Base-by-base conservation (phyloP, 2,888 invertebrate species). In the Tetragonisca angustula region DNA sequence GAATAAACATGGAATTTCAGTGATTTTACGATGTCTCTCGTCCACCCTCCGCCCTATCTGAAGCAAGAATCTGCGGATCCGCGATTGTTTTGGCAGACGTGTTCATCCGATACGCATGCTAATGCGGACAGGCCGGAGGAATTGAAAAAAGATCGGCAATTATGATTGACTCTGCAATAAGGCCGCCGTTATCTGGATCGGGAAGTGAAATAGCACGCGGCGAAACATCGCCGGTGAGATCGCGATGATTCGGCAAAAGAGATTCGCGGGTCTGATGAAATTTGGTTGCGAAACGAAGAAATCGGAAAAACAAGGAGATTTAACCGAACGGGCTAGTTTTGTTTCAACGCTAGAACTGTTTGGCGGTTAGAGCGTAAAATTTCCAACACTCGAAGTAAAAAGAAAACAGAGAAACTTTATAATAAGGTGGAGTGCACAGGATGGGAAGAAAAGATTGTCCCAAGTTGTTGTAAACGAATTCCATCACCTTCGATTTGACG, bases 1-100 rank as follows among this genome's bases (percentile, higher is more conserved):
- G 94, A 94, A 94, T 94, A 93, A 93, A 94, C 93, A 94, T 94
- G 91, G 91, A 94, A 93, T 93, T 93, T 91, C 92, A 92, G 91
- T 94, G 92, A 94, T 94, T 94, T 94, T 93, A 94, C 87, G 93
- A 92, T 90, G 89, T 88, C 91, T 79, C 91, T 90, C 87, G 86
- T 86, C 86, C 79, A 84, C 75, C 85, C 73, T 65, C 72, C 62
- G 73, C 17, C 76, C 61, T 94, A 94, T 93, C 94, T 78, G 73
- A 72, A 76, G 56, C 82, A 81, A 83, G 80, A 85, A 92, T 93
- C 92, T 88, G 82, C 86, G 79, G 62, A 79, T 79, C 80, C 81
- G 59, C 88, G 87, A 89, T 91, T 90, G 91, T 90, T 90, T 91
- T 88, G 87, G 85, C 79, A 80, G 67, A 75, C 74, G 43, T 61